Evolutionary conservation across 2,113 vertebrate species (phyloP).

Genomic region (Tonatia bakeri): DNA sequence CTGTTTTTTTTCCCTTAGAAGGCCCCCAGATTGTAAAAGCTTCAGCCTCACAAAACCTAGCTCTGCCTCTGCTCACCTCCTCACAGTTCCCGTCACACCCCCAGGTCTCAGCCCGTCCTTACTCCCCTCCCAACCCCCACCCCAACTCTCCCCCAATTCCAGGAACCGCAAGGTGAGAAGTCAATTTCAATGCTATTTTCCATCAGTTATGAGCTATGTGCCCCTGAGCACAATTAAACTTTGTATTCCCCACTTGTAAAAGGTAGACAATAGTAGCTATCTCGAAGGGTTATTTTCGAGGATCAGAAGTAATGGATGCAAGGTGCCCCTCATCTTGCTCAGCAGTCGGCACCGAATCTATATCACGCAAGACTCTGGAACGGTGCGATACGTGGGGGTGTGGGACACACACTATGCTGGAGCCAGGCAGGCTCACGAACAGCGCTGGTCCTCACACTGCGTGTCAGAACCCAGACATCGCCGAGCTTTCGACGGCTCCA

Average conservation of each 20-base stretch:
- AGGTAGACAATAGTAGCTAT: no score
- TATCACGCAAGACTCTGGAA: neutral
- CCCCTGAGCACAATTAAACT: neutral
- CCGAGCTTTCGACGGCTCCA: neutral
- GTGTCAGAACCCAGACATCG: neutral
- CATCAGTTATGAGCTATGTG: neutral
- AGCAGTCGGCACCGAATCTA: neutral
- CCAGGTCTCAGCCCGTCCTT: neutral
- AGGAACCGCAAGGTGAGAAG: neutral
- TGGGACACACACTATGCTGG: neutral
- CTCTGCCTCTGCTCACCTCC: neutral
- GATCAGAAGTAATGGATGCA: neutral
- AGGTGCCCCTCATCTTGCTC: neutral
- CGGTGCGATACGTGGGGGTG: no score
- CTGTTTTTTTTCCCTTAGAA: neutral
- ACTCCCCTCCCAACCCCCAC: neutral
- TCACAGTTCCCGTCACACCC: neutral
- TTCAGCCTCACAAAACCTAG: neutral
- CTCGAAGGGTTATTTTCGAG: neutral
- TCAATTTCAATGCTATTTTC: neutral
- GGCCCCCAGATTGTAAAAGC: neutral
- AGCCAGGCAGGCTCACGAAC: neutral
- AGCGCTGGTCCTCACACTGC: neutral
- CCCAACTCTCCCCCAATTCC: neutral
- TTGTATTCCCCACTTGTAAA: neutral